A percentile compares a stretch with the other conserved stretches of the same genome.
Evolutionary conservation across 2,888 invertebrate species (phyloP).

Genomic region (Syrphus vitripennis): DNA sequence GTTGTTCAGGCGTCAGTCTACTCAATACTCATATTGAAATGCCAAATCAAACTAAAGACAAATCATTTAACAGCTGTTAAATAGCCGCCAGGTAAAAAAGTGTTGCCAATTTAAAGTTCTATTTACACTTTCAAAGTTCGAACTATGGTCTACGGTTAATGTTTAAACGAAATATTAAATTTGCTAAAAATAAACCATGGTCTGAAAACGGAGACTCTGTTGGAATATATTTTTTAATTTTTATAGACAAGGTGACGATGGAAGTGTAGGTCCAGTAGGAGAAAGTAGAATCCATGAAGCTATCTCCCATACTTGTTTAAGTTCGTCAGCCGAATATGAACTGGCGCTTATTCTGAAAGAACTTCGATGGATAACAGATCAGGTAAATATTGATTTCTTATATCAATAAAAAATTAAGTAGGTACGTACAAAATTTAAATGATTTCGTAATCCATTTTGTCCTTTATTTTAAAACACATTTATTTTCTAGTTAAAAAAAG

Average conservation of each 20-base stretch:
- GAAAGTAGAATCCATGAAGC: constrained; percentile 87
- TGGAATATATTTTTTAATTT: constrained; percentile 38
- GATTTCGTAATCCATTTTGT: neutral
- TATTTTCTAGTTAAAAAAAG: constrained; percentile 90
- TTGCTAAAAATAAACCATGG: neutral
- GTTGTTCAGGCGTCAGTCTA: too few species aligned
- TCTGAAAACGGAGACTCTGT: neutral
- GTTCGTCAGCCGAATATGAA: constrained; percentile 92
- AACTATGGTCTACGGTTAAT: neutral
- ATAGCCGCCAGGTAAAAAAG: too few species aligned
- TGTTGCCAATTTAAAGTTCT: too few species aligned
- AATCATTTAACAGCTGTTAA: too few species aligned
- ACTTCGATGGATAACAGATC: constrained; percentile 94
- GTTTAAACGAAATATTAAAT: neutral
- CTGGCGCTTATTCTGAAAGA: constrained; percentile 96
- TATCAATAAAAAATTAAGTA: too few species aligned
- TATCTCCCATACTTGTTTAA: constrained; percentile 91
- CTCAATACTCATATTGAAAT: too few species aligned
- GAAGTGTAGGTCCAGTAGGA: constrained; percentile 81
- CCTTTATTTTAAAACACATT: neutral
- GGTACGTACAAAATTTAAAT: too few species aligned
- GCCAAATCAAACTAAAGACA: too few species aligned
- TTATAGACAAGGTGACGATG: constrained; percentile 79
- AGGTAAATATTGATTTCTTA: constrained; percentile 82
- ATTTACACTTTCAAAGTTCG: too few species aligned